Evolutionary conservation across 2,113 vertebrate genomes (phyloP), one percentile per base, ranked within the genome.

Genomic region (Oenanthe melanoleuca): DNA sequence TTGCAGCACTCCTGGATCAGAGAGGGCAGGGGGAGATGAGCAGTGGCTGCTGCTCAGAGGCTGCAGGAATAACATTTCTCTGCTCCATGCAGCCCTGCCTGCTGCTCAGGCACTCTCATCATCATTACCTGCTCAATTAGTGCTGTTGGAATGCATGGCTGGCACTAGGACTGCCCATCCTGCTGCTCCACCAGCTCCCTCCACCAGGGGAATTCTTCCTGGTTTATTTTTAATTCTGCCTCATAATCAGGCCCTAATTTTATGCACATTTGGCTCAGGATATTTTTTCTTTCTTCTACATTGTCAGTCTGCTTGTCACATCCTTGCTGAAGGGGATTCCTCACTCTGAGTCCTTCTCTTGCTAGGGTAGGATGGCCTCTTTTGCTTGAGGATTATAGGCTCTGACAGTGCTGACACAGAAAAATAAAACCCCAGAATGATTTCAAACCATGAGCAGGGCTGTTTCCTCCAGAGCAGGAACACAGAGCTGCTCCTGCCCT

Each of bases 401-500:
- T 88, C 95, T 96, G 97, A 96, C 97, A 97, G 95, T 94, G 95
- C 95, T 94, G 95, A 97, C 96, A 97, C 92, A 96, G 91, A 97
- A 97, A 96, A 96, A 96, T 86, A 89, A 94, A 94, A 29, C 38
- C 82, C 78, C 53, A 37, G 93, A 95, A 78, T 81, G 95, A 90
- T 96, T 97, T 79, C 82, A 96, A 84, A 64, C 67, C 91, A 67
- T 7, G 89, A 93, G 89, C 70, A 87, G 74, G 59, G 69, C 40
- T 90, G 40, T 79, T 88, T 61, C 86, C 89, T 86, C 69, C 81
- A 42, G 74, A 91, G 55, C 86, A 88, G 64, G 42, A 63, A 52
- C 9, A 37, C 33, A 49, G 45, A 92, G 78, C 53, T 74, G 8
- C 65, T 75, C 7, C n/a, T 67, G 29, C 40, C 72, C 44, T 85